Evolutionary conservation across 2,888 invertebrate species (phyloP), one percentile per base, ranked within the genome.

Genomic region (Lapara coniferarum): DNA sequence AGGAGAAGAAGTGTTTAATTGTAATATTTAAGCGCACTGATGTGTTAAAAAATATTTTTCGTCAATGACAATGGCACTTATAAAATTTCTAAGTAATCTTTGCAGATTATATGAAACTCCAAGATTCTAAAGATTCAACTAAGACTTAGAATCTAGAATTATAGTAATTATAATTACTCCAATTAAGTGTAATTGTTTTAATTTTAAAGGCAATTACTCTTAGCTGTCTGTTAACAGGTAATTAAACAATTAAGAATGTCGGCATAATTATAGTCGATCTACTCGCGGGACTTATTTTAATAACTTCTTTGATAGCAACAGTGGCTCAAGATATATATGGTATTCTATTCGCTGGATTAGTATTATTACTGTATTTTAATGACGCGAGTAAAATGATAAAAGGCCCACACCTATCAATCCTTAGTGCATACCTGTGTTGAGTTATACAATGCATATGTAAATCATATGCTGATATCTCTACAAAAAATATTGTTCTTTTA

Each of bases 401-500:
- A 19, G 12, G 16, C 2, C 46, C 63, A 12, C 49, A 10, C 19
- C 13, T 63, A 13, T 12, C 13, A 63, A 5, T 13, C 44, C 63
- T 63, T 2, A 63, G 63, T 63, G 16, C 63, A 49, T 13, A 63
- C 63, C 63, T 49, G 19, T 19, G 19, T 49, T 46, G 46, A 6
- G 46, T 63, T 63, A 16, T 63, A 14, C 63, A 63, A 19, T 63
- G 49, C 49, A 63, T 44, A n/a, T 63, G 63, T 63, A 63, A 63
- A 63, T 63, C 63, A 49, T 63, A 49, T 49, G 63, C 63, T 63
- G 63, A 63, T 49, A 49, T 63, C 46, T 63, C 49, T 46, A 59
- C 59, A 13, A 49, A 63, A 55, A 19, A 1, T 12, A 63, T 63
- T 63, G 19, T 46, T 63, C 63, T 63, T 63, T 63, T 63, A 19